Evolutionary conservation across 2,797 vertebrate species (phyloP).

Genomic region (Notolabrus celidotus): DNA sequence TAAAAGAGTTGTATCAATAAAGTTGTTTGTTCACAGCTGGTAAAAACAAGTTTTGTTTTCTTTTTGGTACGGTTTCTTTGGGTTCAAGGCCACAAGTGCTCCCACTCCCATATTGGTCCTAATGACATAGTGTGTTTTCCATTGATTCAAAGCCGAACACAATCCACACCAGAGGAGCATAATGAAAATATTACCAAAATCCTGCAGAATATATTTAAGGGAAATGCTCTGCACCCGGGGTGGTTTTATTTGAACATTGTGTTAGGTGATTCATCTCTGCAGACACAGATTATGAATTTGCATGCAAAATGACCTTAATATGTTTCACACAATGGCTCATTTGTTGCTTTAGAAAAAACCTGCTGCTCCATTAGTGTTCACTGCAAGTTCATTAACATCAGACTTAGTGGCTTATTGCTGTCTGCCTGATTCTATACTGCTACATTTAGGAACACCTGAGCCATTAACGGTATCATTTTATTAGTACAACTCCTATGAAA

Average conservation of each 20-base stretch:
- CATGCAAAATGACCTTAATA: conserved; percentile 11
- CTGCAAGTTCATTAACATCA: conserved; percentile 21
- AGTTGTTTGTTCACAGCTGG: no score
- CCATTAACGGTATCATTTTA: conserved; percentile 1
- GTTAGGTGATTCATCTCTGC: conserved; percentile 3
- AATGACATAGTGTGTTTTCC: no score
- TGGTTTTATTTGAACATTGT: background rate
- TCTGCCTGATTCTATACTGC: conserved; percentile 10
- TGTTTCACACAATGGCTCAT: conserved; percentile 31
- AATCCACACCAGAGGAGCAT: no score
- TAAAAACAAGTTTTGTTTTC: no score
- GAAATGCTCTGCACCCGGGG: background rate
- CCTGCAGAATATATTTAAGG: background rate
- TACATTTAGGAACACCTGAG: conserved; percentile 15
- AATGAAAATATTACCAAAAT: background rate
- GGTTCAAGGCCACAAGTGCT: no score
- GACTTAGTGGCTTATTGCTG: conserved; percentile 18
- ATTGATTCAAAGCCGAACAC: no score
- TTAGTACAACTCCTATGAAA: background rate
- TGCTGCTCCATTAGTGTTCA: conserved; percentile 15
- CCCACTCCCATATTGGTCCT: no score
- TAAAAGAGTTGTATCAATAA: no score
- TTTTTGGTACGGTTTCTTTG: no score
- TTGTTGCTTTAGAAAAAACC: conserved; percentile 15
- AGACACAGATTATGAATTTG: conserved; percentile 3